Conservation (phyloP, 2,888 invertebrate genomes). For the Caenorhabditis wallacei region DNA sequence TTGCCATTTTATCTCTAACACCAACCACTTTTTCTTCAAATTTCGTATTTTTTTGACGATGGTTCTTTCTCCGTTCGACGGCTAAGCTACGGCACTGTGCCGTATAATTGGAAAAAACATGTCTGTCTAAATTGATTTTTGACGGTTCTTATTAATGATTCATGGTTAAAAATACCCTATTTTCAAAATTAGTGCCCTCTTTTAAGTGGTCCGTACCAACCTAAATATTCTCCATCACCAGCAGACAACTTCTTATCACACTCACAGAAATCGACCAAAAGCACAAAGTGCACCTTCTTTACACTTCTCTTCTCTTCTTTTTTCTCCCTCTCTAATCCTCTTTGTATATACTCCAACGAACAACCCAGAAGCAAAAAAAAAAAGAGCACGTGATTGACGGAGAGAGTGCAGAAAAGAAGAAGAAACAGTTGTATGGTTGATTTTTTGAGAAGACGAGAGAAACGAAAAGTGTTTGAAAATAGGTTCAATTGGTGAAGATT, state of each 20-base stretch:
- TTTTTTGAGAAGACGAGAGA: neutral
- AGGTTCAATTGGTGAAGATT: neutral
- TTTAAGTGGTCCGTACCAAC: neutral
- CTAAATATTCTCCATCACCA: neutral
- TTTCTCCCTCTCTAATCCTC: constrained; percentile 30
- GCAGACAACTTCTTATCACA: neutral
- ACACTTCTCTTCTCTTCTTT: constrained; percentile 10
- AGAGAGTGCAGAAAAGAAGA: neutral
- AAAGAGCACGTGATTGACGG: neutral
- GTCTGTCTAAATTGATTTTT: too few relatives aligned
- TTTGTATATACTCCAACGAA: constrained; percentile 1
- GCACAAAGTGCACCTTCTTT: constrained; percentile 37
- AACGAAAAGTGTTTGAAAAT: constrained; percentile 8
- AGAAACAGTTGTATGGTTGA: constrained; percentile 32
- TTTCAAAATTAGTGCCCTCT: too few relatives aligned
- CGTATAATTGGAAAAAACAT: too few relatives aligned
- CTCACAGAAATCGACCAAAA: constrained; percentile 12
- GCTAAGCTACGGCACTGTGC: too few relatives aligned
- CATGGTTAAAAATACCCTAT: too few relatives aligned
- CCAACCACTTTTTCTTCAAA: too few relatives aligned
- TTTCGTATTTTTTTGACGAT: too few relatives aligned
- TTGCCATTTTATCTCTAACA: too few relatives aligned
- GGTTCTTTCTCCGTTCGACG: too few relatives aligned
- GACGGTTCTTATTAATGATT: too few relatives aligned
- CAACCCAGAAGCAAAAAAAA: neutral